Evolutionary conservation across 2,888 invertebrate genomes (phyloP).

Genomic region (Myopa tessellatipennis): DNA sequence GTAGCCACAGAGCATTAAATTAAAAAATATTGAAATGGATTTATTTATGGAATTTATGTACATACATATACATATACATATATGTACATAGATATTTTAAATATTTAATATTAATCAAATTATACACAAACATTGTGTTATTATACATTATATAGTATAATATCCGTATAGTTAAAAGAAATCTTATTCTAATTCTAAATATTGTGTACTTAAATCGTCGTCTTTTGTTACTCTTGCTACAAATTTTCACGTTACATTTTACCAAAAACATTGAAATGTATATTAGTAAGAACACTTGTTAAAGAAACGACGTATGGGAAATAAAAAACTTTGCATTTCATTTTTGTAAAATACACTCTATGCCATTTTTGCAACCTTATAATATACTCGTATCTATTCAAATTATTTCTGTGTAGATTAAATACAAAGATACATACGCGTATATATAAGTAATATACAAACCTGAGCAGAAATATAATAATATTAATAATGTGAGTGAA

Average conservation of each 20-base stretch:
- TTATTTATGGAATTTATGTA: slow-evolving; percentile 44
- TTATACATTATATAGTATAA: slow-evolving; percentile 25
- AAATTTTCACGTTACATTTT: too few relatives aligned
- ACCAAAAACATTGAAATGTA: neutral
- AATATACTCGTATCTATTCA: neutral
- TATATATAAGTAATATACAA: slow-evolving; percentile 1
- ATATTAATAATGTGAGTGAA: slow-evolving; percentile 29
- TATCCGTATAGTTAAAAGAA: slow-evolving; percentile 32
- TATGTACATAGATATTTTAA: slow-evolving; percentile 32
- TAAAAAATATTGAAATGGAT: neutral
- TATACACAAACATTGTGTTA: slow-evolving; percentile 22
- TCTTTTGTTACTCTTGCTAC: neutral
- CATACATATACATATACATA: slow-evolving; percentile 40
- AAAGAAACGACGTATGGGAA: too few relatives aligned
- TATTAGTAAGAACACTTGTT: neutral
- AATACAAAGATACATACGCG: neutral
- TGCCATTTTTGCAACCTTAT: slow-evolving; percentile 10
- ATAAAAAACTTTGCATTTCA: slow-evolving; percentile 14
- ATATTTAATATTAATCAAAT: slow-evolving; percentile 9
- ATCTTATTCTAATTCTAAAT: slow-evolving; percentile 27
- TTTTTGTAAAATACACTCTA: slow-evolving; percentile 29
- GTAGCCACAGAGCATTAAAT: slow-evolving; percentile 17
- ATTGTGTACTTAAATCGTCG: slow-evolving; percentile 1
- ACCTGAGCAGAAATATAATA: neutral
- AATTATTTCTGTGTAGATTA: neutral